These are phyloP conservation scores for Drosophila guanche DNA, from an alignment of 1,140 invertebrate species.

Conservation along the genomic window DNA sequence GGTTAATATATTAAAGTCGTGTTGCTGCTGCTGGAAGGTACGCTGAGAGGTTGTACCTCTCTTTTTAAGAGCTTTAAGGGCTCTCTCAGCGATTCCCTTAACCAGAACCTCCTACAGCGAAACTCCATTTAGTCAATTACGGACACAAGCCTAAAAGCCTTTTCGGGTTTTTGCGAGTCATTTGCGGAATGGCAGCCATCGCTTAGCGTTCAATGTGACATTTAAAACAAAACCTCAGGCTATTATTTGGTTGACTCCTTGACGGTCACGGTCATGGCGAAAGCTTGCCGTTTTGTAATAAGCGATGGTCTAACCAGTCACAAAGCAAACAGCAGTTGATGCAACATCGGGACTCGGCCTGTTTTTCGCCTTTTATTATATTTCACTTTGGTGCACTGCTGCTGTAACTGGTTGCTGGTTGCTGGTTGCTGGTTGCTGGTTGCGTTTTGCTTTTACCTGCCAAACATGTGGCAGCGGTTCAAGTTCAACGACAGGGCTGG, in stretches of 20 bases:
- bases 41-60: too few species aligned
- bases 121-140: conserved; percentile 24
- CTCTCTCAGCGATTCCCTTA: background rate
- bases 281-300: conserved; percentile 2
- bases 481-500: conserved; percentile 55
- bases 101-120: conserved; percentile 20
- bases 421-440: conserved; percentile 20
- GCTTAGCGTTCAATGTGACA: background rate
- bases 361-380: conserved; percentile 49
- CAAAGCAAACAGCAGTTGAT: background rate
- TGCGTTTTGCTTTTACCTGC: conserved; percentile 23
- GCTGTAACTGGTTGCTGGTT: conserved; percentile 14
- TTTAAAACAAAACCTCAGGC: background rate
- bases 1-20: conserved; percentile 28
- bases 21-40: conserved; percentile 3
- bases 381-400: background rate
- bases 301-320: conserved; percentile 5
- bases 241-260: background rate
- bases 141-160: conserved; percentile 26
- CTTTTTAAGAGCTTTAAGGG: background rate
- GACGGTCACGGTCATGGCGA: conserved; percentile 24
- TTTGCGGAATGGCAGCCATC: background rate
- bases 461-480: conserved; percentile 38
- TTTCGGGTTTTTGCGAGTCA: conserved; percentile 30
- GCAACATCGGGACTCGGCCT: conserved; percentile 1